Conservation (phyloP, 2,797 vertebrate species). For the Rhinoraja longicauda region DNA sequence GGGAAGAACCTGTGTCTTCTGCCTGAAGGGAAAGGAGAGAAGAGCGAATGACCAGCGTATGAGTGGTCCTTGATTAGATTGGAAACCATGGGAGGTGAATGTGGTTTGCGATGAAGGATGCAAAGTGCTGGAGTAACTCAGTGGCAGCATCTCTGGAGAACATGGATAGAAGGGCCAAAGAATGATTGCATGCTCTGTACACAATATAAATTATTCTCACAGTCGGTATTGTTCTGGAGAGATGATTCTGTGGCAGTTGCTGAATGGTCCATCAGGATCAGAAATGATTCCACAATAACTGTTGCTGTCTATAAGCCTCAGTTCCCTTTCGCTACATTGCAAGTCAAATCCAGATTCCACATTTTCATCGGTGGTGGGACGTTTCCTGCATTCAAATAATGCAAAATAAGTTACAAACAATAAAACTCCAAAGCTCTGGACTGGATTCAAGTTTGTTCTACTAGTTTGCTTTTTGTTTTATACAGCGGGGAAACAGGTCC, state of each 20-base stretch:
- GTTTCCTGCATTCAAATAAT: conserved; percentile 47
- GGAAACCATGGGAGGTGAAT: background rate
- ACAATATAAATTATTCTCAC: conserved; percentile 46
- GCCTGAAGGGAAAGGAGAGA: no score
- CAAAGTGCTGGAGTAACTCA: no score
- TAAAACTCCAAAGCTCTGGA: background rate
- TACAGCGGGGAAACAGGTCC: no score
- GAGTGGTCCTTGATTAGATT: no score
- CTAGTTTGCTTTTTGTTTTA: no score
- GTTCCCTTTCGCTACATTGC: conserved; percentile 44
- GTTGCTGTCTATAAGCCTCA: conserved; percentile 41
- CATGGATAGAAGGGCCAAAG: background rate
- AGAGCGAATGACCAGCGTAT: no score
- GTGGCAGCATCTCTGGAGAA: no score
- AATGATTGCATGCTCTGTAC: background rate
- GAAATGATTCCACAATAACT: conserved; percentile 47
- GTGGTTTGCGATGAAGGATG: background rate
- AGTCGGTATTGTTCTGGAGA: conserved; percentile 45
- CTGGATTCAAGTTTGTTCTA: background rate
- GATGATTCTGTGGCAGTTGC: conserved; percentile 43
- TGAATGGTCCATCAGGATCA: conserved; percentile 44
- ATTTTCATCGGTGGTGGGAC: conserved; percentile 28
- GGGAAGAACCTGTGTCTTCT: no score
- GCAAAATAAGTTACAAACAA: background rate
- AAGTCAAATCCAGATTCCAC: conserved; percentile 47